Evolutionary conservation across 2,888 invertebrate genomes (phyloP).

Genomic region (Eugnorisma glareosa): DNA sequence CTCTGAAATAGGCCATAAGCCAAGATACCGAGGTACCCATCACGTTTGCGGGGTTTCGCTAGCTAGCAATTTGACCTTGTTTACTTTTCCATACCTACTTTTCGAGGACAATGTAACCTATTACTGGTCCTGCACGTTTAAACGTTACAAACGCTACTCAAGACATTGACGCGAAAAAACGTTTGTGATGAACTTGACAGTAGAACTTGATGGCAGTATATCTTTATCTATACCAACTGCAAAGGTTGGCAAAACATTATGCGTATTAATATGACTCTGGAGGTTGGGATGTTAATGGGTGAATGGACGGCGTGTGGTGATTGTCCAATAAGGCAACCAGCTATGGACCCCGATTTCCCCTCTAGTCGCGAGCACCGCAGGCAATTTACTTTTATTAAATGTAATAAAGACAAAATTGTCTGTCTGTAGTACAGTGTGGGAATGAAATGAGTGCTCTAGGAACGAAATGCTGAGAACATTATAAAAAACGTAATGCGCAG

Average conservation of each 20-base stretch:
- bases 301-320: background rate
- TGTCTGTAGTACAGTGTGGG: background rate
- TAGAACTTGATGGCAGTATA: background rate
- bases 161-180: background rate
- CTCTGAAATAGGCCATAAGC: background rate
- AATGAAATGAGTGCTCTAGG: background rate
- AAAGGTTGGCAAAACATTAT: background rate
- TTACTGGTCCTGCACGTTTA: background rate
- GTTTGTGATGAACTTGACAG: background rate
- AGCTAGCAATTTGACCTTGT: background rate
- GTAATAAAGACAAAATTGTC: background rate
- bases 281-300: background rate
- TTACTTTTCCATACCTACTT: background rate
- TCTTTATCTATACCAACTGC: background rate
- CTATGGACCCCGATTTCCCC: background rate
- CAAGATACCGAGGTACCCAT: background rate
- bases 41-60: background rate
- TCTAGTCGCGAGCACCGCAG: background rate
- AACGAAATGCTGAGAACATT: background rate
- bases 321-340: conserved; percentile 3
- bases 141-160: background rate
- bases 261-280: background rate
- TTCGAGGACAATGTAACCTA: background rate
- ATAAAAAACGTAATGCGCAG: background rate
- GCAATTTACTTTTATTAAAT: conserved; percentile 4